These are phyloP conservation scores for Recurvirostra avosetta DNA, from an alignment of 2,113 vertebrate genomes.

Conservation along the genomic window DNA sequence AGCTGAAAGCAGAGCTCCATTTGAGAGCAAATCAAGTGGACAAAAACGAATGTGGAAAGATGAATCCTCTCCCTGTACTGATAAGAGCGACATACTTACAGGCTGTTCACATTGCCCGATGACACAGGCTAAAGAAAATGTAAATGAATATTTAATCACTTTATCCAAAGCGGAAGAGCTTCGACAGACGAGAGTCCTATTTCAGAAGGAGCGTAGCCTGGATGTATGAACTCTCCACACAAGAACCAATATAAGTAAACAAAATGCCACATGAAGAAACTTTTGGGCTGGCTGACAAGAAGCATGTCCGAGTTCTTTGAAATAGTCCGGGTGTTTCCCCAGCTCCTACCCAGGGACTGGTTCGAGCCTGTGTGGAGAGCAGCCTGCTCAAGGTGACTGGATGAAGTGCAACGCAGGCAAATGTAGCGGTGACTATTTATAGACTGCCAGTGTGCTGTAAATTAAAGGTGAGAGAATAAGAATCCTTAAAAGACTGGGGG, in stretches of 20 bases:
- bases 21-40: not conserved
- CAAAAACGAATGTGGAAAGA: fast-evolving
- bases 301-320: not conserved
- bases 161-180: not conserved
- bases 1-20: not conserved
- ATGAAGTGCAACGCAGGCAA: not conserved
- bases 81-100: not conserved
- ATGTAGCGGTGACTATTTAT: not conserved
- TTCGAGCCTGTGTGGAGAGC: not conserved
- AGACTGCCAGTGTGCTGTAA: not conserved
- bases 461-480: not conserved
- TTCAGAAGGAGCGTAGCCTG: not conserved
- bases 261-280: not conserved
- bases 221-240: not conserved
- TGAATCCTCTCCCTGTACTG: not conserved
- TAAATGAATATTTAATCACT: not conserved
- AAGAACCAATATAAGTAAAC: not conserved
- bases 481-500: not conserved
- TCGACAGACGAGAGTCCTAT: not conserved
- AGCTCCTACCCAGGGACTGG: not conserved
- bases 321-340: not conserved
- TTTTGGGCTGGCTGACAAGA: not conserved
- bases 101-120: not conserved
- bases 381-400: not conserved
- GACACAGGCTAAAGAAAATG: not conserved